Conservation (phyloP, 2,888 invertebrate species). For the Bugula neritina region DNA sequence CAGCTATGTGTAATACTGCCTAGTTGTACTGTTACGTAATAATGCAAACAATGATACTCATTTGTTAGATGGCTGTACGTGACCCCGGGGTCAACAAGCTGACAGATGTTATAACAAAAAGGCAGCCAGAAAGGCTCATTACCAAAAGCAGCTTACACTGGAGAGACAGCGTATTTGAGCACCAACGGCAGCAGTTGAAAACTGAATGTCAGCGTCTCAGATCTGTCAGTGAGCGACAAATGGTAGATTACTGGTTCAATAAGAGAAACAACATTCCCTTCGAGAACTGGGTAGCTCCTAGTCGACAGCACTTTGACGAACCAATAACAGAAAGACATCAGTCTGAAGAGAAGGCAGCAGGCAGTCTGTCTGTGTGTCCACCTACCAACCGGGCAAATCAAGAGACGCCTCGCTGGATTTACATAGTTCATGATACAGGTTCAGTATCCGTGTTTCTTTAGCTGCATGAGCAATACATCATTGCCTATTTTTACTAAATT, state of each 20-base stretch:
- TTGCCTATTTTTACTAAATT: background rate
- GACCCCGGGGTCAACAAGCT: constrained; percentile 16
- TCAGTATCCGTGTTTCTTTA: background rate
- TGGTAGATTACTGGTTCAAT: no score
- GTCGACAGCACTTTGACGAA: no score
- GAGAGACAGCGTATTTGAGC: background rate
- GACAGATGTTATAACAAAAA: background rate
- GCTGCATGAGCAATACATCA: background rate
- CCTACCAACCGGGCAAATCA: background rate
- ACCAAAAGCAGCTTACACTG: background rate
- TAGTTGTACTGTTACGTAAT: constrained; percentile 9
- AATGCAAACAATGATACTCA: constrained; percentile 1
- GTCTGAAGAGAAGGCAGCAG: no score
- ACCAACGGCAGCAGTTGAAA: background rate
- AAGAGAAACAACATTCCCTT: no score
- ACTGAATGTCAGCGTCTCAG: no score
- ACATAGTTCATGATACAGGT: constrained; percentile 9
- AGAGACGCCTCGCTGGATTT: background rate
- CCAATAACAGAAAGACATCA: no score
- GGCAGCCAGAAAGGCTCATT: background rate
- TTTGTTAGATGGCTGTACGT: constrained; percentile 12
- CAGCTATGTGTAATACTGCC: background rate
- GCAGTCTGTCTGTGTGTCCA: no score
- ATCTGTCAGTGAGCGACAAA: no score
- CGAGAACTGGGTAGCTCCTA: no score